Conservation (phyloP, 2,888 invertebrate genomes). For the Cataglyphis livida region DNA sequence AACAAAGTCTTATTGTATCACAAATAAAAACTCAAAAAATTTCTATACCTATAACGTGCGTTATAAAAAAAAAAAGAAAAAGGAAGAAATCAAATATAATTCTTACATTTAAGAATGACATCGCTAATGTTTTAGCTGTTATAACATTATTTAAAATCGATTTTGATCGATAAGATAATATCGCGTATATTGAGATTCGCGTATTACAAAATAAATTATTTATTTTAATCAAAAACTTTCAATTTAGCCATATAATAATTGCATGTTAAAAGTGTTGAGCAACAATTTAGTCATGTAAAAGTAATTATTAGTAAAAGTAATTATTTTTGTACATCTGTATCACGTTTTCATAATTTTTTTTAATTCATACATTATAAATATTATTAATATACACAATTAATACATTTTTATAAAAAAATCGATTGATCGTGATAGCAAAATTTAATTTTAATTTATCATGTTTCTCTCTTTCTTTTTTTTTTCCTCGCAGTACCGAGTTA, state of each 20-base stretch:
- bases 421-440: not conserved
- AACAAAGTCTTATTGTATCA: not conserved
- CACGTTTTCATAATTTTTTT: not conserved
- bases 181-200: not conserved
- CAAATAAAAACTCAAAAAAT: not conserved
- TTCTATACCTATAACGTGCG: not conserved
- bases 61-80: not conserved
- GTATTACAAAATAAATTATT: not conserved
- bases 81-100: not conserved
- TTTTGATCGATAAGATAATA: constrained; percentile 12
- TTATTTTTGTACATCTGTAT: not conserved
- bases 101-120: not conserved
- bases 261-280: constrained; percentile 7
- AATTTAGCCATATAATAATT: not conserved
- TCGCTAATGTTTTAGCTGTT: constrained; percentile 19
- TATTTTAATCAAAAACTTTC: not conserved
- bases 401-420: not conserved
- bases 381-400: not conserved
- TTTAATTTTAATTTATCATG: not conserved
- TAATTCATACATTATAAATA: not conserved
- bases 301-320: not conserved
- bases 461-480: not conserved
- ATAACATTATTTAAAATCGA: not conserved
- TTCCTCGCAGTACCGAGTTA: not conserved
- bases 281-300: not conserved